Conservation (phyloP, 2,888 invertebrate genomes). For the Drosophila macrothrix region DNA sequence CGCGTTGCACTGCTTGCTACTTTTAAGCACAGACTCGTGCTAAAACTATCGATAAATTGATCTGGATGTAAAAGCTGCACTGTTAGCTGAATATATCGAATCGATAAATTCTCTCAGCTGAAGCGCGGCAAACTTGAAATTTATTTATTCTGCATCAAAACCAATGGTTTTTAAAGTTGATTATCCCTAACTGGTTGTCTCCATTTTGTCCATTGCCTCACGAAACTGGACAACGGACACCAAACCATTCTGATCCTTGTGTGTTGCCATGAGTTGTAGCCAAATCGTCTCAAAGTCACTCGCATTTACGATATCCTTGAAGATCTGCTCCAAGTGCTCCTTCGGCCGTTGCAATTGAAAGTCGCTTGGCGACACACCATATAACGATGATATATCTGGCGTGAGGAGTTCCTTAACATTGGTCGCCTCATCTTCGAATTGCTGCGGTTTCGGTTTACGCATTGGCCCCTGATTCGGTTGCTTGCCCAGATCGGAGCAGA, state of each 20-base stretch:
- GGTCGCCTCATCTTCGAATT: slow-evolving; percentile 40
- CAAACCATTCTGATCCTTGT: slow-evolving; percentile 33
- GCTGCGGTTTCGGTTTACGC: neutral
- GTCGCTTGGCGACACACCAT: slow-evolving; percentile 72
- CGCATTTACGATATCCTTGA: slow-evolving; percentile 48
- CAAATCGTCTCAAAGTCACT: slow-evolving; percentile 49
- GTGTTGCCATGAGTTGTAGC: slow-evolving; percentile 34
- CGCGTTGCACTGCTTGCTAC: neutral
- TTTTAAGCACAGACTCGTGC: neutral
- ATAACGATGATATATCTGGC: slow-evolving; percentile 62
- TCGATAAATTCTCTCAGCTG: neutral
- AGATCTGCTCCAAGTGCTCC: slow-evolving; percentile 66
- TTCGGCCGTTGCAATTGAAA: slow-evolving; percentile 67
- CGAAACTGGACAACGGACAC: slow-evolving; percentile 59
- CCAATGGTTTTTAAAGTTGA: slow-evolving; percentile 4
- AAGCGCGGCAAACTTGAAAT: slow-evolving; percentile 25
- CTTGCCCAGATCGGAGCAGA: slow-evolving; percentile 71
- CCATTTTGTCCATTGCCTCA: slow-evolving; percentile 39
- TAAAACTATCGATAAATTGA: neutral
- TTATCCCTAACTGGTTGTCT: neutral
- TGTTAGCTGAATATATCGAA: neutral
- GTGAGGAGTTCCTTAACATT: slow-evolving; percentile 67
- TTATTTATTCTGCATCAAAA: slow-evolving; percentile 14
- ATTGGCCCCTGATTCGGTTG: slow-evolving; percentile 17
- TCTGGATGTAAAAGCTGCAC: neutral